Evolutionary conservation across 2,113 vertebrate genomes (phyloP), one percentile per base, ranked within the genome.

Genomic region (Heterochromis multidens): DNA sequence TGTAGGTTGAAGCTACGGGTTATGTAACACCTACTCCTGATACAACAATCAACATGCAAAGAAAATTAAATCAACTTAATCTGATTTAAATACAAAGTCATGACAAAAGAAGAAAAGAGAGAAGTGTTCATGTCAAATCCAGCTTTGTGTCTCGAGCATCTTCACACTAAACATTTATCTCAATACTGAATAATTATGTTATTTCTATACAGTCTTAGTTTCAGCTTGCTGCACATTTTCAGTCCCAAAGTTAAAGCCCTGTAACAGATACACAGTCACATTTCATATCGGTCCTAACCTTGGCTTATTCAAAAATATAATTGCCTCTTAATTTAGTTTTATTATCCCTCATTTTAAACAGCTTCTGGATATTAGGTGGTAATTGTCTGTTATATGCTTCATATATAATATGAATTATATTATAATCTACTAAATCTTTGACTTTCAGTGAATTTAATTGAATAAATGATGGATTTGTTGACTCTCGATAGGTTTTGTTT

Each of bases 21-120:
- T 65, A 2, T 37, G 3, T 9, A 37, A 37, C 35, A 35, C 7
- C 35, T 35, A 35, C 35, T 65, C 2, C 14, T n/a, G 37, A 0
- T 23, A 8, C 21, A 40, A 0, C 62, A 65, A 21, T 65, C 62
- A 23, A n/a, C 1, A 16, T 40, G 35, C 16, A 65, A 31, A 35
- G 62, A 40, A 9, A 40, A 65, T 65, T 5, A 16, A 65, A 40
- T 40, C 7, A 1, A 65, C 33, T 37, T 16, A 8, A 61, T 37
- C 21, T 0, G 29, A 62, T 21, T 62, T 0, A 62, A 62, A 21
- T 61, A 61, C 29, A 61, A 33, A 61, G 33, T 33, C 1, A 9
- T 9, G 0, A 33, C 59, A 0, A 33, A 61, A 33, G 29, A 61
- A 13, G n/a, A n/a, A n/a, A n/a, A n/a, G n/a, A n/a, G n/a, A n/a